Base-by-base conservation (phyloP, 2,888 invertebrate species). In the Crioceris asparagi region DNA sequence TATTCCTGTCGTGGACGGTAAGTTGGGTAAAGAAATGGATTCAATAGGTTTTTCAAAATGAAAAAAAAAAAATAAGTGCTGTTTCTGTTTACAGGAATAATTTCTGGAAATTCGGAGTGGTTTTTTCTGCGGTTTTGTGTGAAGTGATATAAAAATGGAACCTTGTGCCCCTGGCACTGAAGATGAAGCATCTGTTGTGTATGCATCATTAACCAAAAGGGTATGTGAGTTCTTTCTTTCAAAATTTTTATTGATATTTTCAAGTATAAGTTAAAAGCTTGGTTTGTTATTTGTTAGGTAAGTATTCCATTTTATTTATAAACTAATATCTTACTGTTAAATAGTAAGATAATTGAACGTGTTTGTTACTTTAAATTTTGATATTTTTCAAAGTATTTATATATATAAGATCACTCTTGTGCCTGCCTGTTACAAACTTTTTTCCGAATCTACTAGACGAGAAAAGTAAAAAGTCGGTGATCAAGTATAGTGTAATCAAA, bases 101-200 rank as follows among this genome's bases (percentile, higher is more conserved):
- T 32, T 39, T 39, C 40, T n/a, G n/a, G n/a, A n/a, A n/a, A n/a
- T n/a, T n/a, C n/a, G n/a, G n/a, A n/a, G n/a, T n/a, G n/a, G n/a
- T n/a, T n/a, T n/a, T n/a, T n/a, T n/a, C n/a, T n/a, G n/a, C n/a
- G n/a, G n/a, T n/a, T 41, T 40, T 48, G 41, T 50, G 47, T 47
- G 43, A 40, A 39, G 39, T 45, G 41, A 29, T 39, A 33, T 29
- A 29, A 51, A 41, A 29, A 60, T 59, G 59, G 60, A 60, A 45
- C 59, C 59, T 16, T 41, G 52, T 37, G 59, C 60, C 18, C 60
- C 60, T 16, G 60, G 60, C 26, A 60, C 60, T 21, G 60, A 60
- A 52, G 59, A 59, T 41, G 60, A 60, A 32, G 50, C 50, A 11
- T 50, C 50, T 11, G 48, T 52, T 35, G 45, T 44, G 40, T 53